A percentile compares a stretch with the other conserved stretches of the same genome.
Evolutionary conservation across 2,888 invertebrate species (phyloP).

Genomic region (Teleogryllus oceanicus): DNA sequence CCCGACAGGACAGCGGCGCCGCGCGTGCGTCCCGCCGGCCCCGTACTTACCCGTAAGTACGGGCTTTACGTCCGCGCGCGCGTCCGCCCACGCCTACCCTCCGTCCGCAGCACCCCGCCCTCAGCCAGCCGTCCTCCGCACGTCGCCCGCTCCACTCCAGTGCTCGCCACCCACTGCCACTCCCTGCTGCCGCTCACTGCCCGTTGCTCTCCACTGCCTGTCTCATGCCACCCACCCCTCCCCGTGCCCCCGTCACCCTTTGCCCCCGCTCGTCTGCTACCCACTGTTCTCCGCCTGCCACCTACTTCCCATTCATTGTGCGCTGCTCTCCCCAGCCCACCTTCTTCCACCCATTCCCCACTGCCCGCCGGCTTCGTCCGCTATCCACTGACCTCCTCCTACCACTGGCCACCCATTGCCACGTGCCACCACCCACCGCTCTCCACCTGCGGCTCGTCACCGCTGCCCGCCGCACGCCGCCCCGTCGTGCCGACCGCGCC

Average conservation of each 20-base stretch:
- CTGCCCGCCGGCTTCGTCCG: too few species aligned
- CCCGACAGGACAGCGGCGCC: not conserved
- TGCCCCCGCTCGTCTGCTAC: not conserved
- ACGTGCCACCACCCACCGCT: not conserved
- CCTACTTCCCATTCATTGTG: not conserved
- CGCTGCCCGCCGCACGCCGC: not conserved
- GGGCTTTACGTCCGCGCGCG: slow-evolving; percentile 8
- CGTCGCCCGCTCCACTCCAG: not conserved
- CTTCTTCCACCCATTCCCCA: not conserved
- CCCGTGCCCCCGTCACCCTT: too few species aligned
- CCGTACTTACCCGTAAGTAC: not conserved
- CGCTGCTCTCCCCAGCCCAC: not conserved
- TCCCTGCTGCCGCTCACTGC: too few species aligned
- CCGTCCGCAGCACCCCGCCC: not conserved
- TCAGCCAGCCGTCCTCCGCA: not conserved
- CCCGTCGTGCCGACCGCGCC: not conserved
- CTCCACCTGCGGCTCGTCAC: not conserved
- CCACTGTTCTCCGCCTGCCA: not conserved
- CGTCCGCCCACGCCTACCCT: not conserved
- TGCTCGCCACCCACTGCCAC: too few species aligned
- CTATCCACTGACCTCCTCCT: not conserved
- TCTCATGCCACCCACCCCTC: too few species aligned
- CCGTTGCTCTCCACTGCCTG: too few species aligned
- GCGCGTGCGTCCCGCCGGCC: not conserved
- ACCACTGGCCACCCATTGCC: not conserved